Percentiles rank a stretch among this genome's conserved stretches.
These are phyloP conservation scores for Heterocephalus glaber DNA, from an alignment of 2,113 vertebrate genomes.

Conservation along the genomic window DNA sequence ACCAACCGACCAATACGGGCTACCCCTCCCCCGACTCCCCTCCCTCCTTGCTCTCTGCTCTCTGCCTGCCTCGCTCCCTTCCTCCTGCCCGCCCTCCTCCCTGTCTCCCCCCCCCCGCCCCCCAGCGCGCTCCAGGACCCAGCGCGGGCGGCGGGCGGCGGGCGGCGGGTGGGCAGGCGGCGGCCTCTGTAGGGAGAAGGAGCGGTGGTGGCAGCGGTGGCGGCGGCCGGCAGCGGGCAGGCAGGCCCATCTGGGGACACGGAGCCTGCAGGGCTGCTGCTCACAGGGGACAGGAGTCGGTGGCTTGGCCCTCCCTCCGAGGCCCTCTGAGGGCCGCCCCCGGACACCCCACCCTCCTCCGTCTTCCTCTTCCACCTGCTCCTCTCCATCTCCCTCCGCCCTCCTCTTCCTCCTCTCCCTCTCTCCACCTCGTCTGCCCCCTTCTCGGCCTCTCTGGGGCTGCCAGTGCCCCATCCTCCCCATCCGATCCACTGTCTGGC, in stretches of 20 bases:
- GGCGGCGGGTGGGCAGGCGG: conserved; percentile 53
- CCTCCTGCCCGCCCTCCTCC: not conserved
- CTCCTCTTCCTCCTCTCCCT: not conserved
- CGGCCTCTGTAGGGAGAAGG: conserved; percentile 23
- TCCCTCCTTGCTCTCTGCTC: conserved; percentile 49
- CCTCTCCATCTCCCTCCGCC: conserved; percentile 13
- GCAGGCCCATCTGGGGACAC: conserved; percentile 63
- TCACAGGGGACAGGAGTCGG: conserved; percentile 49
- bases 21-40: conserved; percentile 55
- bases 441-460: not conserved
- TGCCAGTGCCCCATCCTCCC: not conserved
- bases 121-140: conserved; percentile 70
- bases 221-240: conserved; percentile 46
- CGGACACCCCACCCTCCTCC: conserved; percentile 69
- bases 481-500: not conserved
- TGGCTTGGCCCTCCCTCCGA: conserved; percentile 59
- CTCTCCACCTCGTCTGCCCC: not conserved
- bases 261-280: conserved; percentile 37
- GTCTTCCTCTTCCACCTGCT: conserved; percentile 70
- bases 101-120: not conserved
- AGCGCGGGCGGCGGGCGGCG: conserved; percentile 71
- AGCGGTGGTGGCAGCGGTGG: conserved; percentile 3
- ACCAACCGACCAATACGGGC: conserved; percentile 74
- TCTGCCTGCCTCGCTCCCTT: conserved; percentile 43
- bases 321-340: conserved; percentile 51